These are phyloP conservation scores for Elegia similella DNA, from an alignment of 2,888 invertebrate genomes.

Conservation along the genomic window DNA sequence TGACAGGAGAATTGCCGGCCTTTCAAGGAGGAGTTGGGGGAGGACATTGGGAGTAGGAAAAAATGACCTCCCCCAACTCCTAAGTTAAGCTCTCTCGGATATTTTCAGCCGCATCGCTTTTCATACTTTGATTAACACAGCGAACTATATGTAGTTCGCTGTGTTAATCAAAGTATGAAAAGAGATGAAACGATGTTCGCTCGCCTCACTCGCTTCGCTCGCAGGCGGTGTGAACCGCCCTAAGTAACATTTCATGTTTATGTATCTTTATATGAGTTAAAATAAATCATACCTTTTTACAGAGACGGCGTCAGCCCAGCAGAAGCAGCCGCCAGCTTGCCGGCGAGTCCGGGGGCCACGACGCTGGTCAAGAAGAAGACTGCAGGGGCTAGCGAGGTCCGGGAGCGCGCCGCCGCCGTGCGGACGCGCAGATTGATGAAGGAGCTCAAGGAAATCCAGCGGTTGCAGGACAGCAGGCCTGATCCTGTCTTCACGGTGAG, in stretches of 20 bases:
- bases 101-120: too few species aligned
- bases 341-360: conserved; percentile 74
- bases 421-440: conserved; percentile 92
- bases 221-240: too few species aligned
- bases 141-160: too few species aligned
- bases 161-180: too few species aligned
- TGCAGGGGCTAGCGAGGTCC: conserved; percentile 58
- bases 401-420: conserved; percentile 76
- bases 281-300: conserved; percentile 18
- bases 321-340: conserved; percentile 70
- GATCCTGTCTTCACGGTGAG: conserved; percentile 88
- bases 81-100: too few species aligned
- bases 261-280: background rate
- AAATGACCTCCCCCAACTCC: too few species aligned
- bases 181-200: too few species aligned
- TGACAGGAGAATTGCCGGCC: too few species aligned
- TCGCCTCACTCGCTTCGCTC: too few species aligned
- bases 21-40: too few species aligned
- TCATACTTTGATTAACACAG: too few species aligned
- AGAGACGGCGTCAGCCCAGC: conserved; percentile 78
- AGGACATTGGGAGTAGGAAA: too few species aligned
- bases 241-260: background rate
- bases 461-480: conserved; percentile 84
- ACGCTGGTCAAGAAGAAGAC: conserved; percentile 71
- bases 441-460: conserved; percentile 90